Conservation (phyloP, 2,888 invertebrate genomes). For the Agrotis exclamationis region DNA sequence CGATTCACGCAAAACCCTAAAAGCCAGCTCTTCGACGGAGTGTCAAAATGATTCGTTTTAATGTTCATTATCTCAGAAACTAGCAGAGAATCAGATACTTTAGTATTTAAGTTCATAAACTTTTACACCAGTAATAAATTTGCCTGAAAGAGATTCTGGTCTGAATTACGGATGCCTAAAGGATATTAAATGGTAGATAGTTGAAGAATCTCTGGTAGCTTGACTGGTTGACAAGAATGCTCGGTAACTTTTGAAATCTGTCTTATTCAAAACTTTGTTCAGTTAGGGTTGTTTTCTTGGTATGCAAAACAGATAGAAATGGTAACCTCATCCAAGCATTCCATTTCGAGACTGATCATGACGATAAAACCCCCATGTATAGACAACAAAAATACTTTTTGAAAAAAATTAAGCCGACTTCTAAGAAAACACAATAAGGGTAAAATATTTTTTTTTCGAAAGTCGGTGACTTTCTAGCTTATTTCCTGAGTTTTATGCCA, state of each 20-base stretch:
- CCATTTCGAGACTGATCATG: background rate
- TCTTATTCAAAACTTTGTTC: background rate
- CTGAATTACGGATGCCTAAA: conserved; percentile 17
- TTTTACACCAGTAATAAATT: conserved; percentile 43
- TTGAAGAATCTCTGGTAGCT: background rate
- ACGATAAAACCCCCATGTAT: background rate
- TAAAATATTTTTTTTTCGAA: too few species aligned
- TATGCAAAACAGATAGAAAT: background rate
- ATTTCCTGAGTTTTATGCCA: too few species aligned
- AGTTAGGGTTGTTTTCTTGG: background rate
- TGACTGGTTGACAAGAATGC: background rate
- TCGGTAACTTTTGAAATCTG: background rate
- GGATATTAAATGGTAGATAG: conserved; percentile 14
- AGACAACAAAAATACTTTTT: too few species aligned
- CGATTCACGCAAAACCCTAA: background rate
- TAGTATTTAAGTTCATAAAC: conserved; percentile 30
- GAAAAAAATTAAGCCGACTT: too few species aligned
- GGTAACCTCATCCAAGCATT: background rate
- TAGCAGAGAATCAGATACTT: conserved; percentile 5
- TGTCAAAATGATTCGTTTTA: background rate
- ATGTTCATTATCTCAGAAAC: conserved; percentile 14
- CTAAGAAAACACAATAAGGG: too few species aligned
- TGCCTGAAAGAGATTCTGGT: conserved; percentile 3
- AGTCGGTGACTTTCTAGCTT: too few species aligned
- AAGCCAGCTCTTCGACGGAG: conserved; percentile 1